These are phyloP conservation scores for Acleris laterana DNA, from an alignment of 2,888 invertebrate species.

Conservation along the genomic window DNA sequence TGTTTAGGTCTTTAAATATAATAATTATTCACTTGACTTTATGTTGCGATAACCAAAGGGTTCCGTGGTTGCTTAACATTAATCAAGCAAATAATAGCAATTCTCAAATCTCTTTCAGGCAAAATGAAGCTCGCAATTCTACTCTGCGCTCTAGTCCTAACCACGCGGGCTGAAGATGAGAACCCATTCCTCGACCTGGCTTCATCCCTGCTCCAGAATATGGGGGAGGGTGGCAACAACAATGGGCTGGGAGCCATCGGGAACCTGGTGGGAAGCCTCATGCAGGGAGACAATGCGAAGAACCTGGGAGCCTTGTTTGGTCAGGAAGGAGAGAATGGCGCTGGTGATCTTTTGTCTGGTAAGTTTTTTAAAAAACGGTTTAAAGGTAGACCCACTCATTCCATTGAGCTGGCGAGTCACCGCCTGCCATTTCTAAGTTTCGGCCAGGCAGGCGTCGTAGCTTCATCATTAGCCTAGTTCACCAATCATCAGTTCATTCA, in stretches of 20 bases:
- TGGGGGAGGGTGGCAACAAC: slow-evolving; percentile 67
- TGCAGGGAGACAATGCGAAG: slow-evolving; percentile 88
- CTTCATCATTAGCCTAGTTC: too few relatives aligned
- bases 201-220: slow-evolving; percentile 87
- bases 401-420: too few relatives aligned
- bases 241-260: slow-evolving; percentile 85
- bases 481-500: too few relatives aligned
- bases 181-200: slow-evolving; percentile 89
- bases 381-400: too few relatives aligned
- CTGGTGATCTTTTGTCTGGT: slow-evolving; percentile 81
- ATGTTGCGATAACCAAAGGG: too few relatives aligned
- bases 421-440: too few relatives aligned
- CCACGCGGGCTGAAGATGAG: slow-evolving; percentile 67
- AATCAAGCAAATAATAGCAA: neutral
- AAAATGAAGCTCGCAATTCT: slow-evolving; percentile 27
- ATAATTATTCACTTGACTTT: too few relatives aligned
- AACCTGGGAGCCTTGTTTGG: slow-evolving; percentile 62
- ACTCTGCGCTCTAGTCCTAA: slow-evolving; percentile 7
- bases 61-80: too few relatives aligned
- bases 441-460: too few relatives aligned
- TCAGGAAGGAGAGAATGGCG: slow-evolving; percentile 49
- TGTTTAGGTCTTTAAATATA: too few relatives aligned
- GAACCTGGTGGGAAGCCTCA: slow-evolving; percentile 86
- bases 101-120: slow-evolving; percentile 12
- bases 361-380: slow-evolving; percentile 41